Evolutionary conservation across 2,888 invertebrate genomes (phyloP).

Genomic region (Andrena bicolor): DNA sequence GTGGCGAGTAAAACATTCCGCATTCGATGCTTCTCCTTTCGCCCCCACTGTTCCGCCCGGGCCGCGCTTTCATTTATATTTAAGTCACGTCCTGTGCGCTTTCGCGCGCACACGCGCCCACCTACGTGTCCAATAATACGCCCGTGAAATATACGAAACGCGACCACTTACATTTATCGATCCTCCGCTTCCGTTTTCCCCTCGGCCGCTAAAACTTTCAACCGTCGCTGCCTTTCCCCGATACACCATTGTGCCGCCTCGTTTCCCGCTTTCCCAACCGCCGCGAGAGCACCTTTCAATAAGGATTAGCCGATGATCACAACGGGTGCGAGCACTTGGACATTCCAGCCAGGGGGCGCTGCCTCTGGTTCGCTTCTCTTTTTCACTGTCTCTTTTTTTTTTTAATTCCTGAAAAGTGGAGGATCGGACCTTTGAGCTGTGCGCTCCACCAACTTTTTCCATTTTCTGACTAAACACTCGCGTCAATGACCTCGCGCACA

Average conservation of each 20-base stretch:
- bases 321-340: too few species aligned
- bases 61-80: constrained; percentile 30
- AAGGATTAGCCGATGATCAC: too few species aligned
- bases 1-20: constrained; percentile 46
- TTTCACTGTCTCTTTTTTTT: too few species aligned
- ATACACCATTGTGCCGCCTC: neutral
- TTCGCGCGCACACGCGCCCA: constrained; percentile 23
- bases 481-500: constrained; percentile 4
- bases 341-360: too few species aligned
- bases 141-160: constrained; percentile 38
- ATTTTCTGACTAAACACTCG: constrained; percentile 7
- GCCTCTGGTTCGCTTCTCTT: too few species aligned
- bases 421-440: neutral
- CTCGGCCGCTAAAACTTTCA: constrained; percentile 3
- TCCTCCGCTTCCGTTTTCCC: constrained; percentile 2
- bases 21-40: constrained; percentile 37
- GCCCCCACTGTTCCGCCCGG: neutral
- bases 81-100: constrained; percentile 44
- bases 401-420: constrained; percentile 6
- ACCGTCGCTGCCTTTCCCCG: neutral
- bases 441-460: constrained; percentile 3
- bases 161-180: constrained; percentile 43
- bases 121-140: constrained; percentile 43
- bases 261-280: neutral
- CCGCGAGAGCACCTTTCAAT: too few species aligned